phyloP scores from a whole-genome alignment of 1,140 invertebrate species.

The Melitaea cinxia region DNA sequence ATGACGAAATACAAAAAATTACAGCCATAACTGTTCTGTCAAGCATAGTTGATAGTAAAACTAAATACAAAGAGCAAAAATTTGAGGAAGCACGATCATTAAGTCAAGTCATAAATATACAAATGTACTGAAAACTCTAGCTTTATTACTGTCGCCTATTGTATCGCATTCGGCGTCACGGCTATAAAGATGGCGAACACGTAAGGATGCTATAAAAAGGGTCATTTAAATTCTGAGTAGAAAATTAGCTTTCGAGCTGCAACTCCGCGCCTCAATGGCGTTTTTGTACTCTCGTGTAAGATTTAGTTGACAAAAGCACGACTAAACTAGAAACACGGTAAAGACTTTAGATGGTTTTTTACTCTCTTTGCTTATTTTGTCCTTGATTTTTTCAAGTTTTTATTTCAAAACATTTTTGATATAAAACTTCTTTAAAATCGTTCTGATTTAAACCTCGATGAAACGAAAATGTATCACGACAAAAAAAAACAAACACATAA shows the following conservation, averaged over 20 bases:
- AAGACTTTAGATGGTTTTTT: no score
- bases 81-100: neutral
- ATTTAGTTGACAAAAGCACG: neutral
- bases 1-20: no score
- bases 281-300: neutral
- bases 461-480: no score
- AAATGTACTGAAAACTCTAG: conserved; percentile 1
- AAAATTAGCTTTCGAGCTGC: conserved; percentile 16
- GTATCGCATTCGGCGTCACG: neutral
- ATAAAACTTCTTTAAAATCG: no score
- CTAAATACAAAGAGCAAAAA: neutral
- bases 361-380: no score
- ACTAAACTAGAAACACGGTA: no score
- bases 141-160: neutral
- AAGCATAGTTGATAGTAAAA: neutral
- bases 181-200: neutral
- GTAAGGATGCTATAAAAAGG: neutral
- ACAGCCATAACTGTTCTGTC: neutral
- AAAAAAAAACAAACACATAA: no score
- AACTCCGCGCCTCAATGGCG: neutral
- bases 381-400: no score
- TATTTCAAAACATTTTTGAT: no score
- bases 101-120: neutral
- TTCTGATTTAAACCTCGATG: no score
- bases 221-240: conserved; percentile 15